Base-by-base conservation (phyloP, 2,113 vertebrate genomes). In the Lophura nycthemera region DNA sequence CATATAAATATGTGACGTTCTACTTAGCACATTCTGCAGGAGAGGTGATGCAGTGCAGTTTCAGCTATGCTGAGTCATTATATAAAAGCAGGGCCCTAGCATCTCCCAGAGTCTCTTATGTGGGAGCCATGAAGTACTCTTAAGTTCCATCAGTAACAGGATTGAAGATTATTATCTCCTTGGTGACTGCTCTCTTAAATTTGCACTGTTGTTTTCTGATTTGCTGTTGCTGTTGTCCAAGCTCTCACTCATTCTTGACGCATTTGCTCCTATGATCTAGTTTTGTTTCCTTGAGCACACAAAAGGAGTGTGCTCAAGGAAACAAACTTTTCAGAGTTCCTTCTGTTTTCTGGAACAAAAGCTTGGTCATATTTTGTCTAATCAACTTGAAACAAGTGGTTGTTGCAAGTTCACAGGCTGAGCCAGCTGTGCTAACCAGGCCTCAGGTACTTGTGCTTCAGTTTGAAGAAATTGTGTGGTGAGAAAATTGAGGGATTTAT, bases 331-430 rank as follows among this genome's bases (percentile, higher is more conserved):
- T 1, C 42, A 13, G 11, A 22, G 66, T 20, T 75, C 14, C 0
- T 47, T 65, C 4, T 59, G 36, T 42, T 67, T 17, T 71, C 45
- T 74, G 61, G 56, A 30, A 3, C 7, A 24, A 8, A 45, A 42
- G 4, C 5, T 16, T 32, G 48, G 10, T 2, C 1, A 0, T 27
- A 27, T 10, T 21, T 57, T 1, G 1, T 9, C 10, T 21, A 0
- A 2, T 22, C 2, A 1, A 6, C 32, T 52, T 52, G 6, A 40
- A 78, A 13, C 6, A 36, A 38, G 21, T 7, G 64, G 9, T 38
- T 50, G 54, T 4, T 32, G 36, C 27, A 48, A 7, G 50, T 20
- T 36, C 12, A 4, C 8, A 67, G 45, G 8, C 30, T 73, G 27
- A 7, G 13, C 29, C 6, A 24, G 36, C 20, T 40, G 0, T 43